Evolutionary conservation across 2,113 vertebrate genomes (phyloP).

Genomic region (Heliornis fulica): DNA sequence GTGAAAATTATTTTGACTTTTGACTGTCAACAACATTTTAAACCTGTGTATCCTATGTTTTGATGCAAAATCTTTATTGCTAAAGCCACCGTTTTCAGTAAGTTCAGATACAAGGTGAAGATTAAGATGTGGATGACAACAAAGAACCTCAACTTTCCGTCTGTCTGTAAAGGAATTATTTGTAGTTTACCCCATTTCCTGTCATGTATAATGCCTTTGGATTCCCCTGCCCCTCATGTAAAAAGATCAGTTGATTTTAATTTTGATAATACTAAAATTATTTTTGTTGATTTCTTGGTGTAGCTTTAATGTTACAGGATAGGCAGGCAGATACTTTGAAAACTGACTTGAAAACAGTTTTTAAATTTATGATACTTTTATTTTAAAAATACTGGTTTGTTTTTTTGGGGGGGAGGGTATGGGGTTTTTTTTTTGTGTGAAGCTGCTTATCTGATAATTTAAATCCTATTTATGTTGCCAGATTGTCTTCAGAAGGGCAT

Average conservation of each 20-base stretch:
- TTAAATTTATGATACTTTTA: neutral
- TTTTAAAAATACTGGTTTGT: constrained; percentile 40
- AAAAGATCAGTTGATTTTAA: neutral
- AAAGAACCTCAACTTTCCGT: neutral
- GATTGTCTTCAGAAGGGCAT: constrained; percentile 83
- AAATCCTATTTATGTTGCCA: constrained; percentile 79
- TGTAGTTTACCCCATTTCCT: neutral
- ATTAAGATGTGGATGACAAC: neutral
- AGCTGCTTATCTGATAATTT: constrained; percentile 73
- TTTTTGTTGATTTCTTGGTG: neutral
- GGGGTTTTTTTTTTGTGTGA: constrained; percentile 9
- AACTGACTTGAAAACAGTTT: neutral
- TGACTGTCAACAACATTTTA: neutral
- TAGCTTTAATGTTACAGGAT: neutral
- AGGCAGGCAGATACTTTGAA: neutral
- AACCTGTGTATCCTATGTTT: neutral
- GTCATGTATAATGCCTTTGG: neutral
- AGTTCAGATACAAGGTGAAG: neutral
- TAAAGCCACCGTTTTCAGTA: neutral
- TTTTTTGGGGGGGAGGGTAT: neutral
- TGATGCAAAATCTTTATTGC: neutral
- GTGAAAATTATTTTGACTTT: neutral
- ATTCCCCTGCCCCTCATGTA: neutral
- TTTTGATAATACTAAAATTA: neutral
- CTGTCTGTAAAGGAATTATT: neutral